A percentile compares a stretch with the other conserved stretches of the same genome.
Conservation (phyloP, 2,113 vertebrate species). For the Peromyscus leucopus region DNA sequence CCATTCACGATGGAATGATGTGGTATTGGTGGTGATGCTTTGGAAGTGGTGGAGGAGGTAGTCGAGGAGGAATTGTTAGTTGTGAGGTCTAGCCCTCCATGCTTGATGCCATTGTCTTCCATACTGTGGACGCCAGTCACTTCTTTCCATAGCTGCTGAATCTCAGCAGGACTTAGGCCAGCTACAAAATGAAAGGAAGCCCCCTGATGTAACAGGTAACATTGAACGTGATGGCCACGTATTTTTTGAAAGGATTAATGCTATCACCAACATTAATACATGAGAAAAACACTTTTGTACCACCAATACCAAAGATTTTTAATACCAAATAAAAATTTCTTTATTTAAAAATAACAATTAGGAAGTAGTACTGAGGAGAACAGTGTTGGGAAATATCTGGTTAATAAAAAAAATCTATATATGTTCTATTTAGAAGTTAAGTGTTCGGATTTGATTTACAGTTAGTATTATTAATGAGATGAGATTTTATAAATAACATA, state of each 20-base stretch:
- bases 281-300: conserved; percentile 75
- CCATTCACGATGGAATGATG: conserved; percentile 99
- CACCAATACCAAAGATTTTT: conserved; percentile 63
- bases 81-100: conserved; percentile 97
- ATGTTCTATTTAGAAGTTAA: conserved; percentile 62
- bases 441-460: conserved; percentile 38
- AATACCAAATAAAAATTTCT: conserved; percentile 61
- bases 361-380: conserved; percentile 57
- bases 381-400: conserved; percentile 41
- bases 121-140: conserved; percentile 95
- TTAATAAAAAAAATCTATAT: conserved; percentile 49
- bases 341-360: conserved; percentile 69
- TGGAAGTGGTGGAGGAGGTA: conserved; percentile 99
- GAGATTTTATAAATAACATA: conserved; percentile 63
- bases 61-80: conserved; percentile 98
- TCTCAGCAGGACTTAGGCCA: conserved; percentile 98
- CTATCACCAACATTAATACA: conserved; percentile 80
- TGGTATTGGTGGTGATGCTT: conserved; percentile 98
- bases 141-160: conserved; percentile 99
- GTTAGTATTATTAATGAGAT: neutral
- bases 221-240: conserved; percentile 80
- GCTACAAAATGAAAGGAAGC: conserved; percentile 90
- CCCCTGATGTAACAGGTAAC: conserved; percentile 84
- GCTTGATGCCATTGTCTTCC: conserved; percentile 95
- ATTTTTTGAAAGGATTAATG: conserved; percentile 82